Evolutionary conservation across 2,888 invertebrate species (phyloP), one percentile per base, ranked within the genome.

Genomic region (Drosophila ustulata): DNA sequence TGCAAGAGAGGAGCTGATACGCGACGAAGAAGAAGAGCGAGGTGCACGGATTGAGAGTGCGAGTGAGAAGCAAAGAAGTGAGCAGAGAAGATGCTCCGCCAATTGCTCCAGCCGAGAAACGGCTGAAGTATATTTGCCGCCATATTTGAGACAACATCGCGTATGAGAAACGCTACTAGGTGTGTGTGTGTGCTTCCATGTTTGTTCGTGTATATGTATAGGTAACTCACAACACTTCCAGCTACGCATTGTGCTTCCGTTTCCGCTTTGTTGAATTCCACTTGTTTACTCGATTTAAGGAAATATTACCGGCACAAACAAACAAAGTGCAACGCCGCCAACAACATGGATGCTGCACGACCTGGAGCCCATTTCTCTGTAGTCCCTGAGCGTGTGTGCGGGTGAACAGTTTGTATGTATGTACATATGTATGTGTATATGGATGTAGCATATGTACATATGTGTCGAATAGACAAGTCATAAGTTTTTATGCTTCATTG

Each of bases 211-310:
- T 59, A 57, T 55, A 45, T 66, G 69, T 57, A 61, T 66, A 78
- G 81, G 81, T 81, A 81, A 61, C 66, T 69, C 62, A 51, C 64
- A 77, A 37, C 58, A 71, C 59, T 63, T 59, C 56, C 70, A 68
- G 88, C 82, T 80, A 86, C 83, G 89, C 83, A 88, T 86, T 88
- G 85, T 89, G 86, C 89, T 89, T 85, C 85, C 85, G 88, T 88
- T 85, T 85, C 88, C 85, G 85, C 88, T 89, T 88, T 89, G 89
- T 89, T 85, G 86, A 85, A 84, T 75, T 89, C 88, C 89, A 85
- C 89, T 89, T 88, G 89, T 85, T 85, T 85, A 89, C 89, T 89
- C 85, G 85, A 85, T 85, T 85, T 85, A 89, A 85, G 88, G 88
- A 89, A 88, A 85, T 85, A 88, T 85, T 85, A 89, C 89, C 85